Evolutionary conservation across 1,140 invertebrate genomes (phyloP), one percentile per base, ranked within the genome.

Genomic region (Bombus fervidus): DNA sequence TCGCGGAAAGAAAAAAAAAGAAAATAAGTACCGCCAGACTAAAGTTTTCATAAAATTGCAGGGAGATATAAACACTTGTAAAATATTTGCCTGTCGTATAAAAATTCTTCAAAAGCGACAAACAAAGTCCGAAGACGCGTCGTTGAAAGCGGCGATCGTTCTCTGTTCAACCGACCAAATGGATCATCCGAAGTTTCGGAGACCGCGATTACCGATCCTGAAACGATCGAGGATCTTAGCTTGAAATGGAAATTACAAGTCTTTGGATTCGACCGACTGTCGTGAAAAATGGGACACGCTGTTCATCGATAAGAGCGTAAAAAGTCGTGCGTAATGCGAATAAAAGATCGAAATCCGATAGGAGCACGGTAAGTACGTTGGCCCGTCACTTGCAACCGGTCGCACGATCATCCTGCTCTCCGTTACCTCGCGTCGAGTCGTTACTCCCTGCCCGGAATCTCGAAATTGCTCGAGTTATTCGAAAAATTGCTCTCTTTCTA

Each of bases 301-400:
- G 71, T 76, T 83, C 25, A 31, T 83, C 71, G 59, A 31, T 53
- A 83, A 53, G 43, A 73, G 72, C 68, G 43, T n/a, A 83, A 77
- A 77, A 83, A 77, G 62, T 83, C 31, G 28, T 77, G 74, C 73
- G 73, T 83, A 83, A 83, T 57, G 73, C 81, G 81, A 83, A 62
- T 57, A 62, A 77, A 76, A 64, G 74, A 83, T 83, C 81, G 74
- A 43, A 83, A 77, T 83, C 43, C 81, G 74, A 83, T 83, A 78
- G 43, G 47, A 41, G 64, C 37, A 22, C 64, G 22, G n/a, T 69
- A 83, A 69, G 74, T 68, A 83, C 34, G n/a, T 39, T 31, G 73
- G 62, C 73, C 74, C 73, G 81, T 83, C 74, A 83, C 47, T 83
- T 83, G 81, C 81, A 83, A 83, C 34, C 59, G 81, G 81, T 83